Evolutionary conservation across 2,797 vertebrate genomes (phyloP), one percentile per base, ranked within the genome.

Genomic region (Neosilurus hyrtlii): DNA sequence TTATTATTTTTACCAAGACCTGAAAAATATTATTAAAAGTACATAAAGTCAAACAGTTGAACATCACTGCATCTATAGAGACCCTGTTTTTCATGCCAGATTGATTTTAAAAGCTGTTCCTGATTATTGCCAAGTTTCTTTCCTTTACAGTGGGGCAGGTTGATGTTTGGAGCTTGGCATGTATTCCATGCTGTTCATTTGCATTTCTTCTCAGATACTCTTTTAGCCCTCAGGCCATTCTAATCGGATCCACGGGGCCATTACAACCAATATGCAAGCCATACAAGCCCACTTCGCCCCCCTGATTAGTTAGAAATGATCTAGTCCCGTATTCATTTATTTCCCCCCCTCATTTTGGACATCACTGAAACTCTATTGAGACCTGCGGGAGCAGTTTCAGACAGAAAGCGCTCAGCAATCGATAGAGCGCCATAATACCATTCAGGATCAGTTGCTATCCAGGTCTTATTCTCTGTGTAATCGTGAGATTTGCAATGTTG

Each of bases 311-410:
- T 68, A 59, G 83, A 81, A 76, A 81, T 57, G 14, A 65, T 52
- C 79, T n/a, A 57, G 63, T 78, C 74, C 22, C 74, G 59, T 62
- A 72, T 82, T 78, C 52, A 79, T 78, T 85, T 72, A 82, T 70
- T 82, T 73, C 82, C 35, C 66, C 66, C 10, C 30, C 26, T 78
- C 57, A n/a, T 24, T 82, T 76, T 78, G 54, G 71, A 78, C 79
- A 78, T 52, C 61, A 49, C 59, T 57, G 63, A 63, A 67, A 51
- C 24, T 78, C 74, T 66, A 24, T 51, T 78, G 80, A 78, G 83
- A 81, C 26, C 56, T 30, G 20, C 8, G 22, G 67, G 72, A 81
- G 79, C 66, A 6, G 73, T 72, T 85, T 82, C 51, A 82, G 80
- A 81, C 57, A 68, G 54, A 85, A 43, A 35, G 84, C 51, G 51